Evolutionary conservation across 2,797 vertebrate species (phyloP), one percentile per base, ranked within the genome.

Genomic region (Todus mexicanus): DNA sequence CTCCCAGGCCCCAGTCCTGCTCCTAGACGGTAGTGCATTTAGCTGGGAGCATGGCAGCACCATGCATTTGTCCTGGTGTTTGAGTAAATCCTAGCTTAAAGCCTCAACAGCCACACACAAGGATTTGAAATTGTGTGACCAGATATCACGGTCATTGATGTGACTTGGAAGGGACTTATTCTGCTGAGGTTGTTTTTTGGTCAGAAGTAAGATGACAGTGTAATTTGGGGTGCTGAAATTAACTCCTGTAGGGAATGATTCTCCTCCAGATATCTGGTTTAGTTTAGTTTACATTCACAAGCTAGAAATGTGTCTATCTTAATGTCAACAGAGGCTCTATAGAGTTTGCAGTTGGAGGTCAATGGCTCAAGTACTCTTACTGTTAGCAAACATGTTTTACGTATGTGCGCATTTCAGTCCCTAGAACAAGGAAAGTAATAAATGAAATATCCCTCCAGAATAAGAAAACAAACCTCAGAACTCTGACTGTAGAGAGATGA

Each of bases 131-230:
- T 6, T 42, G 45, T 73, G 10, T 70, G 72, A 35, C 42, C 43
- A 63, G 14, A 8, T 59, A 23, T 31, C 11, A 2, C 8, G 20
- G 15, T 47, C 27, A 33, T 10, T 50, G 61, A 43, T 0, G 0
- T 31, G 33, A 80, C 10, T 65, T 65, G 4, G 21, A 87, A 76
- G 8, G 23, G 23, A 57, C 57, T 71, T 79, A 33, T n/a, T 72
- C 42, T 70, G 35, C 31, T 15, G 2, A 27, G 19, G 22, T 31
- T 65, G 10, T 40, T 68, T 43, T 61, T 60, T 57, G 40, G 33
- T 78, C 29, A 69, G 63, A 75, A 92, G 38, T 38, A 74, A 72
- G 37, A 20, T 23, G 42, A 29, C 35, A 53, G 19, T 9, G 15
- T 29, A 37, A n/a, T 63, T 66, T 40, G 35, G 16, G 56, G 51